These are phyloP conservation scores for Archegozetes longisetosus DNA, from an alignment of 1,140 invertebrate genomes.

Conservation along the genomic window DNA sequence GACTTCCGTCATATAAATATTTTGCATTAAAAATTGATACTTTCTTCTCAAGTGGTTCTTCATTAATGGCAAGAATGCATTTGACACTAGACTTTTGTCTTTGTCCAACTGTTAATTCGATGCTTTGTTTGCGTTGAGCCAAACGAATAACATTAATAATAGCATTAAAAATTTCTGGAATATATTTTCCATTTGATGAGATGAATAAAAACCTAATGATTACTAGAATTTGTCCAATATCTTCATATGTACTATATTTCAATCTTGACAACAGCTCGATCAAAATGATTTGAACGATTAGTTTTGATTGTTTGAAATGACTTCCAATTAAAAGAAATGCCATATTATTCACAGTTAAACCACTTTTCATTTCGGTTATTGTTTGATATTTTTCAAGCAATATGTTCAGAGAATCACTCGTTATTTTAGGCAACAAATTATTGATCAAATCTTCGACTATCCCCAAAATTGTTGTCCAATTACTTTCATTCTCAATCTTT, in stretches of 20 bases:
- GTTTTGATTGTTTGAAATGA: constrained; percentile 6
- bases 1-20: neutral
- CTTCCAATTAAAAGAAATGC: neutral
- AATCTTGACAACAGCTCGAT: neutral
- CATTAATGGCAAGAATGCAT: neutral
- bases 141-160: constrained; percentile 6
- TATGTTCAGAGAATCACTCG: neutral
- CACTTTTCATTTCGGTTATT: neutral
- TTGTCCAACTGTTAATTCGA: neutral
- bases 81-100: neutral
- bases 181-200: neutral
- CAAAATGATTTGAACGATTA: neutral
- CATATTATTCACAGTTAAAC: constrained; percentile 3
- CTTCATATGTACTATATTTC: neutral
- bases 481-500: neutral
- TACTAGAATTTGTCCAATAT: neutral
- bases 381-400: neutral
- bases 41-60: neutral
- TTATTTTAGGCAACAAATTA: constrained; percentile 1
- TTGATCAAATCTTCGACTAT: neutral
- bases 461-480: neutral
- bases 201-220: neutral
- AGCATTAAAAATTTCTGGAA: constrained; percentile 5
- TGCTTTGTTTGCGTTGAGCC: neutral
- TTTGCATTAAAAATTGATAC: neutral